A percentile compares a stretch with the other conserved stretches of the same genome.
Conservation (phyloP, 1,140 invertebrate genomes). For the Eriocheir sinensis region DNA sequence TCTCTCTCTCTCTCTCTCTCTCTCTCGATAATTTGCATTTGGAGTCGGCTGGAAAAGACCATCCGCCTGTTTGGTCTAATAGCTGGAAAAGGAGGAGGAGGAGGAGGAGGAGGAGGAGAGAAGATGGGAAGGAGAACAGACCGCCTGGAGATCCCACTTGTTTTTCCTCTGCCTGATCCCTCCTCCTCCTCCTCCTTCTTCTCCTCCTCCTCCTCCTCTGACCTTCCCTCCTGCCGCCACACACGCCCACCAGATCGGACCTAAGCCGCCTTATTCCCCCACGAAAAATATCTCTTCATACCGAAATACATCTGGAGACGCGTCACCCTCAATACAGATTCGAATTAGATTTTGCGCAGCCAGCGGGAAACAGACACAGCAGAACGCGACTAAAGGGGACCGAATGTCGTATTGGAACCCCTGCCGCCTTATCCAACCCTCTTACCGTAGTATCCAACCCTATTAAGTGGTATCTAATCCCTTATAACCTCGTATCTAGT, state of each 20-base stretch:
- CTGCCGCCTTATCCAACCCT: too few species aligned
- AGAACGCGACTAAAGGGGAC: not conserved
- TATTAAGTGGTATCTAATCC: too few species aligned
- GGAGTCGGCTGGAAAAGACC: not conserved
- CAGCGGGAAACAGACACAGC: not conserved
- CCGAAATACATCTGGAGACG: not conserved
- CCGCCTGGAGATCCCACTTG: not conserved
- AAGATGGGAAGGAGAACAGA: not conserved
- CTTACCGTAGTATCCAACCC: too few species aligned
- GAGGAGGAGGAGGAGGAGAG: not conserved
- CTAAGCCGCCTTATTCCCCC: slow-evolving; percentile 7
- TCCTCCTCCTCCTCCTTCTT: too few species aligned
- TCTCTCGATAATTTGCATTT: slow-evolving; percentile 8
- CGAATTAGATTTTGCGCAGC: not conserved
- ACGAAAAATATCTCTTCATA: not conserved
- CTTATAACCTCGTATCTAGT: too few species aligned
- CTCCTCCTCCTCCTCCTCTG: too few species aligned
- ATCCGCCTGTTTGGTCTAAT: not conserved
- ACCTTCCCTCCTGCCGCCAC: not conserved
- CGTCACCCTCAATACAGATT: not conserved
- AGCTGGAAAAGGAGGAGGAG: not conserved
- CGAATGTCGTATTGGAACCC: too few species aligned
- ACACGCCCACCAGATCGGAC: not conserved
- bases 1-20: not conserved
- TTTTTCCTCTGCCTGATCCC: slow-evolving; percentile 5